Base-by-base conservation (phyloP, 2,113 vertebrate genomes). In the Himantopus leucocephalus region DNA sequence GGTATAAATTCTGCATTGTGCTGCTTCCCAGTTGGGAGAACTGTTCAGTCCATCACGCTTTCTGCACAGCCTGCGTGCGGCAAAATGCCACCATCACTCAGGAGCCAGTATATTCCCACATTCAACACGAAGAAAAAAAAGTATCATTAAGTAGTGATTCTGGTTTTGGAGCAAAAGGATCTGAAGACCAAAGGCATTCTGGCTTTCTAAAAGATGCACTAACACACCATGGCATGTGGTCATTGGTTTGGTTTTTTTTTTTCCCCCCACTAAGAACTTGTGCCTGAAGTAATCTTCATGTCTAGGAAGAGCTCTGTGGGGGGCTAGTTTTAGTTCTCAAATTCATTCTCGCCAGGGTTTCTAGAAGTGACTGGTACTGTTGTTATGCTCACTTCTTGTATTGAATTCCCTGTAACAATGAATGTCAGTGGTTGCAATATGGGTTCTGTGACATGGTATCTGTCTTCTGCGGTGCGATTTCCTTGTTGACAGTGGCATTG, bases 21-120 rank as follows among this genome's bases (percentile, higher is more conserved):
- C 19, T 30, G 1, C 45, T 94, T 85, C 56, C 35, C 2, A 0
- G 2, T 0, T 58, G 43, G 23, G 43, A 72, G 35, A 78, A 32
- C 10, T 3, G 19, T 68, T 68, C 7, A 32, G 48, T 27, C 68
- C 41, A 4, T 60, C 14, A n/a, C 34, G 39, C 29, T 45, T 45
- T 56, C 12, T 34, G 81, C 52, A 35, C n/a, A 66, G 71, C 47
- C 37, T 22, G 7, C 6, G 4, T 18, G 55, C 41, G n/a, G 45
- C 37, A 60, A 56, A 74, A 78, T 37, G 22, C 27, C 35, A 14
- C 45, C 7, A 0, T 68, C 32, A 8, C 39, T 48, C 35, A 41
- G 68, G 24, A 90, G 53, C 29, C 73, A 24, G 9, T 26, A 4
- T 76, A n/a, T 53, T 85, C 48, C 47, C 10, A 2, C 62, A 43